A percentile compares a stretch with the other conserved stretches of the same genome.
phyloP scores from a whole-genome alignment of 1,140 invertebrate genomes.

The Microplitis demolitor region DNA sequence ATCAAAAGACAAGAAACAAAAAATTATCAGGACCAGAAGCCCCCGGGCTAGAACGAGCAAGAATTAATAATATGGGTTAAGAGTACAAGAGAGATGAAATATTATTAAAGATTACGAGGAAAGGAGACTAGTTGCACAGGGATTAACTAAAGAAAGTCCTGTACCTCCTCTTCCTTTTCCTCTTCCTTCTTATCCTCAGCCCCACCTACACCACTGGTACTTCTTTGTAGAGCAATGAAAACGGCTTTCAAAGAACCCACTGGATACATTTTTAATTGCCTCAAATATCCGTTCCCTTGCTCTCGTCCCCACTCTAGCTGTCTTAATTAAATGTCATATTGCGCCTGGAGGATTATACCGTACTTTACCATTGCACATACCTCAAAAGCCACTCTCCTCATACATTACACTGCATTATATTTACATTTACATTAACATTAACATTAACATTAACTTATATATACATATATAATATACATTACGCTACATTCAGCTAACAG shows the following conservation, averaged over 20 bases:
- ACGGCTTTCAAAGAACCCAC: constrained; percentile 58
- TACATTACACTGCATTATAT: no score
- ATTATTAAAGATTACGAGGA: constrained; percentile 1
- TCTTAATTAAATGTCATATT: constrained; percentile 62
- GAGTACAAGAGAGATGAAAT: neutral
- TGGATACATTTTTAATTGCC: constrained; percentile 62
- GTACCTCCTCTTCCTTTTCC: constrained; percentile 8
- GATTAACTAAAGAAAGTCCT: constrained; percentile 27
- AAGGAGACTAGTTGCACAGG: constrained; percentile 39
- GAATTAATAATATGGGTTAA: constrained; percentile 26
- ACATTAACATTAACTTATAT: no score
- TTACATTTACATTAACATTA: no score
- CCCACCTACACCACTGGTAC: no score
- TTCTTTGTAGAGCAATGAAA: constrained; percentile 57
- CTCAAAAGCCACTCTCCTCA: no score
- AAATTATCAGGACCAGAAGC: constrained; percentile 19
- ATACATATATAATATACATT: no score
- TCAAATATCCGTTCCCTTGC: constrained; percentile 55
- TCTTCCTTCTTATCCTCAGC: no score
- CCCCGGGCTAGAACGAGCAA: constrained; percentile 21
- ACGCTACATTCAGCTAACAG: no score
- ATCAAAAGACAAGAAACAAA: neutral
- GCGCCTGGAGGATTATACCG: constrained; percentile 32
- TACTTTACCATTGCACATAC: neutral
- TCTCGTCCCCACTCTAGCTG: constrained; percentile 41